Percentiles rank a stretch among this genome's conserved stretches.
phyloP scores from a whole-genome alignment of 2,888 invertebrate genomes.

The Drosophila formosana region DNA sequence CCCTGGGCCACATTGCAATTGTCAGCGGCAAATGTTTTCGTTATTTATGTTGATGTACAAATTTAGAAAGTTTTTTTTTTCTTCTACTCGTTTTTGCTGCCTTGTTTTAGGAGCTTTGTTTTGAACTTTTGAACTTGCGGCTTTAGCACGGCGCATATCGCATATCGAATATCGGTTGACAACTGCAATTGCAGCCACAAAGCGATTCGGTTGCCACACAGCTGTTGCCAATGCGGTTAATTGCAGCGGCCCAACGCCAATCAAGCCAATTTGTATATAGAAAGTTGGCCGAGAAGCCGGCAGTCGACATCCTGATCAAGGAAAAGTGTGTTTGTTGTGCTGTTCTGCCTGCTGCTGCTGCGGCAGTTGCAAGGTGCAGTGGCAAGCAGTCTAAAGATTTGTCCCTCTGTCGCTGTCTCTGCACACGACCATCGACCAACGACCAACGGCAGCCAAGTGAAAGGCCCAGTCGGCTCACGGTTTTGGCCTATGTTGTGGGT shows the following conservation, averaged over 20 bases:
- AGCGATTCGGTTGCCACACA: conserved; percentile 49
- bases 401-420: conserved; percentile 3
- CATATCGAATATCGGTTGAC: conserved; percentile 61
- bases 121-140: conserved; percentile 71
- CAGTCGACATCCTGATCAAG: not conserved
- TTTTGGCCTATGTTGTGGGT: conserved; percentile 59
- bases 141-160: conserved; percentile 44
- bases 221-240: conserved; percentile 55
- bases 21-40: conserved; percentile 64
- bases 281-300: conserved; percentile 46
- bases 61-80: conserved; percentile 66
- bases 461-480: conserved; percentile 71
- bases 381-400: conserved; percentile 13
- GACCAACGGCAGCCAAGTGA: conserved; percentile 54
- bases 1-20: conserved; percentile 66
- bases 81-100: conserved; percentile 9
- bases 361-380: conserved; percentile 52
- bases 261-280: conserved; percentile 55
- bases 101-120: conserved; percentile 20
- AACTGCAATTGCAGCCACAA: conserved; percentile 65
- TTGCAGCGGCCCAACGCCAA: conserved; percentile 48
- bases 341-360: conserved; percentile 41
- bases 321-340: conserved; percentile 10
- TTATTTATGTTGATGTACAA: conserved; percentile 68
- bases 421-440: conserved; percentile 41